Conservation (phyloP, 2,797 vertebrate genomes). For the Cephalopachus bancanus region DNA sequence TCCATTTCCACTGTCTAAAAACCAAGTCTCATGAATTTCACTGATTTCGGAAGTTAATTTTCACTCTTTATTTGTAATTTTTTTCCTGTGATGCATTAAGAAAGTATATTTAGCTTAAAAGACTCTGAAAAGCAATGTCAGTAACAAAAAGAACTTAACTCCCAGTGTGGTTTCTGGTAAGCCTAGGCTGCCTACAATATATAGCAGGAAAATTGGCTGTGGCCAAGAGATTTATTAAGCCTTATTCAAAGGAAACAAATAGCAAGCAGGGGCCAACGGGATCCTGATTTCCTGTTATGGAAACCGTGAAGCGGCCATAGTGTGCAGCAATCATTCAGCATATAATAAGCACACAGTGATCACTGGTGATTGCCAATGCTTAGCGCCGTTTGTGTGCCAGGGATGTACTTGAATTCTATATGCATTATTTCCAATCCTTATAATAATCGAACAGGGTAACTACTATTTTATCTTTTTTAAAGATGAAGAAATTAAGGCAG, state of each 20-base stretch:
- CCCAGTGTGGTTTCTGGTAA: not conserved
- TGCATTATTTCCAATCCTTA: not conserved
- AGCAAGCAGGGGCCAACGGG: not conserved
- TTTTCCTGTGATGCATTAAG: not conserved
- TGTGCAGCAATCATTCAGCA: not conserved
- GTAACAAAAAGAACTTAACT: slow-evolving; percentile 13
- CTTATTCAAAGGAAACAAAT: not conserved
- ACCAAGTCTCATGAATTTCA: slow-evolving; percentile 12
- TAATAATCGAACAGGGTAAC: not conserved
- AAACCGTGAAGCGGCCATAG: not conserved
- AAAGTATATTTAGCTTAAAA: not conserved
- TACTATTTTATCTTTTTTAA: slow-evolving; percentile 10
- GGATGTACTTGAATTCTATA: not conserved
- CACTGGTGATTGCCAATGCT: not conserved
- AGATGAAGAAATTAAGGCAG: not conserved
- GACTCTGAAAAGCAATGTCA: slow-evolving; percentile 4
- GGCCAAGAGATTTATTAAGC: not conserved
- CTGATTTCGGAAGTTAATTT: slow-evolving; percentile 25
- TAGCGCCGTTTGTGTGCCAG: not conserved
- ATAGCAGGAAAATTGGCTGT: not conserved
- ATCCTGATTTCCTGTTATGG: not conserved
- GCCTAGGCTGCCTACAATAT: not conserved
- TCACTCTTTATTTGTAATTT: slow-evolving; percentile 30
- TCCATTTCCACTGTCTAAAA: slow-evolving; percentile 34
- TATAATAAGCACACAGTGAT: not conserved